Evolutionary conservation across 2,113 vertebrate species (phyloP).

Genomic region (Gracilinanus agilis): DNA sequence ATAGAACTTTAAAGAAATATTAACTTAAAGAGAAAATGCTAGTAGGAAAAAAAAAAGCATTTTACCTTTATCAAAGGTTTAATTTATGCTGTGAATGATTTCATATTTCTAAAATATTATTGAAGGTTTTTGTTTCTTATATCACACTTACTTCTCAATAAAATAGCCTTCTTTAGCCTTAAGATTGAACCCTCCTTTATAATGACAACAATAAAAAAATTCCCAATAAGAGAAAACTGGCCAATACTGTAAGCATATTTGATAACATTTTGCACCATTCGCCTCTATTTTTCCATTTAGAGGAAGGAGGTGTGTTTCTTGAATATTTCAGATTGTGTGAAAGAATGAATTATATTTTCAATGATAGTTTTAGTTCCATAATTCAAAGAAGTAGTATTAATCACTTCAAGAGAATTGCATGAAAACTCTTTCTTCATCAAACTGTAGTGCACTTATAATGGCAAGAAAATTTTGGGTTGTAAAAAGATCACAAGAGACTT

Average conservation of each 20-base stretch:
- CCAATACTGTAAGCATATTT: not conserved
- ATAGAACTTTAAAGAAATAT: not conserved
- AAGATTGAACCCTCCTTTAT: not conserved
- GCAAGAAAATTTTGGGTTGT: not conserved
- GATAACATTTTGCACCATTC: not conserved
- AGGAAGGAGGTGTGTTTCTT: not conserved
- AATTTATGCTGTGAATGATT: slow-evolving; percentile 15
- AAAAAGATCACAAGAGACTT: not conserved
- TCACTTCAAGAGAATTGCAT: not conserved
- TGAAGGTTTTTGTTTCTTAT: not conserved
- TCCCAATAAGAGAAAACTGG: not conserved
- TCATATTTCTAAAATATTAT: not conserved
- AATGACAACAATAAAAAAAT: not conserved
- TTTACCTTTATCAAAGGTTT: slow-evolving; percentile 23
- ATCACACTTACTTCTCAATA: not conserved
- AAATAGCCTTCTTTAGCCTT: not conserved
- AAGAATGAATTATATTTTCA: not conserved
- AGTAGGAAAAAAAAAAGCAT: not conserved
- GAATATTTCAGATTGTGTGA: not conserved
- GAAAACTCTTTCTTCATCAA: slow-evolving; percentile 25
- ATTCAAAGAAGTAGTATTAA: not conserved
- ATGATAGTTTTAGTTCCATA: not conserved
- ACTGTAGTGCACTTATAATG: not conserved
- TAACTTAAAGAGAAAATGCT: slow-evolving; percentile 25
- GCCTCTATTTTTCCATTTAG: not conserved